These are phyloP conservation scores for Gasterosteus nipponicus DNA, from an alignment of 2,113 vertebrate species.

Conservation along the genomic window DNA sequence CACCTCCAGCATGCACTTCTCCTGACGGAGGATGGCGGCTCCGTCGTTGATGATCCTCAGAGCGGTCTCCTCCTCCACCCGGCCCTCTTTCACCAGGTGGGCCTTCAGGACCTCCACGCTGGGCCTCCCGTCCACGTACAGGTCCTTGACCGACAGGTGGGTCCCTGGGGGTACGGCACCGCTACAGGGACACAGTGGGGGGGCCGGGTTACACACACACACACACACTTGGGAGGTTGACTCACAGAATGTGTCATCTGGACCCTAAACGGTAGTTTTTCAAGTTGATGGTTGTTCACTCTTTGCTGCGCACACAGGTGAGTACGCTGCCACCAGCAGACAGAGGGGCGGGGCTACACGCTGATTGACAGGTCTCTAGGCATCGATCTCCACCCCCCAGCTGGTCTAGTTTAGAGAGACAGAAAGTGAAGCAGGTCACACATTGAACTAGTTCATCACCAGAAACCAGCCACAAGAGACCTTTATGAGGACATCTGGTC, in stretches of 20 bases:
- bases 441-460: constrained; percentile 53
- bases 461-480: background rate
- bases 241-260: too few species aligned
- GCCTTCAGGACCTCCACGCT: constrained; percentile 82
- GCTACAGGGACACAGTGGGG: constrained; percentile 53
- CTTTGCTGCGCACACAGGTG: too few species aligned
- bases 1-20: constrained; percentile 86
- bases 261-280: too few species aligned
- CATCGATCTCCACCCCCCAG: background rate
- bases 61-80: constrained; percentile 82
- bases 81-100: constrained; percentile 84
- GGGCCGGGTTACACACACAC: background rate
- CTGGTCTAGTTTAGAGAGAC: constrained; percentile 37
- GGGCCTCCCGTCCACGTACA: constrained; percentile 81
- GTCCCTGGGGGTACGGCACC: constrained; percentile 83
- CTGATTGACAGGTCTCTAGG: too few species aligned
- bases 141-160: constrained; percentile 78
- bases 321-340: too few species aligned
- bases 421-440: constrained; percentile 54
- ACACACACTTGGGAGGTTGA: background rate
- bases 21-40: constrained; percentile 80
- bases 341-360: too few species aligned
- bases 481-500: too few species aligned
- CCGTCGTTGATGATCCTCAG: constrained; percentile 83
- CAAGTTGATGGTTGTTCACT: too few species aligned